Conservation (phyloP, 2,888 invertebrate genomes). For the Fabriciana adippe region DNA sequence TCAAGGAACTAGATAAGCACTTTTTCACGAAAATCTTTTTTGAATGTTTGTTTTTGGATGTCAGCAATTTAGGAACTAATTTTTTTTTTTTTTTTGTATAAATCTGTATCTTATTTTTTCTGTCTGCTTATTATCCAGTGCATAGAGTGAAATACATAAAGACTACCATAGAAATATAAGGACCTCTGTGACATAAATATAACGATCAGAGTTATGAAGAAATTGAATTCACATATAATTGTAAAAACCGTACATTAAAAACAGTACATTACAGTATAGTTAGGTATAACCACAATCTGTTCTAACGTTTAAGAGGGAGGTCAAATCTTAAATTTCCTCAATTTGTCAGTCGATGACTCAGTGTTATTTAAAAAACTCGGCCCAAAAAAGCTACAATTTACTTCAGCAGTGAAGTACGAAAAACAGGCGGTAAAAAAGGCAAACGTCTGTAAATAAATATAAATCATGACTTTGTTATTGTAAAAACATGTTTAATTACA, state of each 20-base stretch:
- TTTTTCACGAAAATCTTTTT: too few species aligned
- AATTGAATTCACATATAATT: too few species aligned
- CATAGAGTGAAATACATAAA: too few species aligned
- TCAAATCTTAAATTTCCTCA: conserved; percentile 28
- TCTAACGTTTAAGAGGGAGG: conserved; percentile 10
- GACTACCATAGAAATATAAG: too few species aligned
- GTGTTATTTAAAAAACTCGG: conserved; percentile 42
- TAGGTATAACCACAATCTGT: not conserved
- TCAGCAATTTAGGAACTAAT: too few species aligned
- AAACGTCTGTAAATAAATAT: not conserved
- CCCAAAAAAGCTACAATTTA: conserved; percentile 32
- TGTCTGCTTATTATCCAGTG: too few species aligned
- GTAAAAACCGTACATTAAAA: not conserved
- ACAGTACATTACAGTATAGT: not conserved
- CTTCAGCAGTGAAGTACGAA: conserved; percentile 47
- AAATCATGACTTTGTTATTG: not conserved
- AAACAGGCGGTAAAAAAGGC: conserved; percentile 31
- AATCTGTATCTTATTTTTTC: too few species aligned
- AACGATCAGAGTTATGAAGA: too few species aligned
- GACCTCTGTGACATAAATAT: too few species aligned
- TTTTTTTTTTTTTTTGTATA: too few species aligned
- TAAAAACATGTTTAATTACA: not conserved
- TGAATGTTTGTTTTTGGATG: too few species aligned
- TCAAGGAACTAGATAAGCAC: too few species aligned
- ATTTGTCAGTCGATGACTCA: conserved; percentile 34